Conservation (phyloP, 2,113 vertebrate species). For the Gambusia affinis region DNA sequence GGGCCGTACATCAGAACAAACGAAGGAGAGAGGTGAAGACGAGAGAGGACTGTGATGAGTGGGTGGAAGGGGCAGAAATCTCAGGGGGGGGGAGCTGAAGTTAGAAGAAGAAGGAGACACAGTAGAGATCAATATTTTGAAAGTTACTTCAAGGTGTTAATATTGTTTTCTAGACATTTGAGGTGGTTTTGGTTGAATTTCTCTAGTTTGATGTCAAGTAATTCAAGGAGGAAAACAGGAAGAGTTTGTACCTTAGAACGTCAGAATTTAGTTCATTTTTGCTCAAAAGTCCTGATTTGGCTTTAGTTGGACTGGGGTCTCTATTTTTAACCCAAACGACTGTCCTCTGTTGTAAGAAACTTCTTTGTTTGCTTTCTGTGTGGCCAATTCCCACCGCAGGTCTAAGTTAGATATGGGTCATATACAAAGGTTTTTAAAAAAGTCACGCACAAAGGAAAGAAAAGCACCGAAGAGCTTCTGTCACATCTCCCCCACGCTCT, state of each 20-base stretch:
- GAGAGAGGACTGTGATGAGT: slow-evolving; percentile 35
- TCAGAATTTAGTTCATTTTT: slow-evolving; percentile 1
- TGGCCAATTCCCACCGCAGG: background rate
- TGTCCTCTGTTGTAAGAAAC: background rate
- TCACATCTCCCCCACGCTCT: background rate
- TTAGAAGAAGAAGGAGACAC: slow-evolving; percentile 8
- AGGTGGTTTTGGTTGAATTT: slow-evolving; percentile 6
- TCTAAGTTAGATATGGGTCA: background rate
- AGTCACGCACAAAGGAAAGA: background rate
- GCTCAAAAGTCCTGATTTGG: background rate
- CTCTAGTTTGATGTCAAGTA: background rate
- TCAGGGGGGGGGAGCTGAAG: slow-evolving; percentile 9
- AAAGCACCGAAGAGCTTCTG: background rate
- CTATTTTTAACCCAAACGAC: background rate
- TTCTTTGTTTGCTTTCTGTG: background rate
- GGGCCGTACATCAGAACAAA: slow-evolving; percentile 34
- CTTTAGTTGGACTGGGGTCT: background rate
- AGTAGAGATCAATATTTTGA: background rate
- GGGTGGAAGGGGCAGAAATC: slow-evolving; percentile 38
- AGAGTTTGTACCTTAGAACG: background rate
- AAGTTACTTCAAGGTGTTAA: background rate
- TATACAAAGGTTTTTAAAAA: background rate
- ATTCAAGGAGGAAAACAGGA: background rate
- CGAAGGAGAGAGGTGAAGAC: slow-evolving; percentile 37
- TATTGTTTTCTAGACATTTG: slow-evolving; percentile 13